Evolutionary conservation across 2,888 invertebrate species (phyloP).

Genomic region (Frankliniella fusca): DNA sequence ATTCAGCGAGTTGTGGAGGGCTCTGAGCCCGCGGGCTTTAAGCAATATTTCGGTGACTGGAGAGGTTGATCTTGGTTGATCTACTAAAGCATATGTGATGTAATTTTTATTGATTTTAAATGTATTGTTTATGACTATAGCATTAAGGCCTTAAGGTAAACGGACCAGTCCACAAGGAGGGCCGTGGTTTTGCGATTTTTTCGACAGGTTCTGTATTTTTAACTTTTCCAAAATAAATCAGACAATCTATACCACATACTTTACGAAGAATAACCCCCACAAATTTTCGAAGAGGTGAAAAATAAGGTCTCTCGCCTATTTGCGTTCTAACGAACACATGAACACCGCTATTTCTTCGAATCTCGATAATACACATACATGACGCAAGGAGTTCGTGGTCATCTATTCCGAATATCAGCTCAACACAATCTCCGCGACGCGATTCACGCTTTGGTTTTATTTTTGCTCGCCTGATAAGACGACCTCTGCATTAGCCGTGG

Average conservation of each 20-base stretch:
- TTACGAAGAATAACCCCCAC: too few relatives aligned
- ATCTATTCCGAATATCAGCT: neutral
- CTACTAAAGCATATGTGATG: neutral
- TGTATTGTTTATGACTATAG: neutral
- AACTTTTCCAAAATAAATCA: neutral
- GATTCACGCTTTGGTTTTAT: constrained; percentile 59
- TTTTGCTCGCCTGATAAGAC: constrained; percentile 44
- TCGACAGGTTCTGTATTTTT: too few relatives aligned
- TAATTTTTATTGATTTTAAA: neutral
- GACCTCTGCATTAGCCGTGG: neutral
- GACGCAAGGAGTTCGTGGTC: neutral
- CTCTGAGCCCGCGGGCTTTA: constrained; percentile 81
- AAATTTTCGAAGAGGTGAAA: too few relatives aligned
- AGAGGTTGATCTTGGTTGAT: constrained; percentile 55
- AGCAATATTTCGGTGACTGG: constrained; percentile 83
- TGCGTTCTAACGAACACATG: too few relatives aligned
- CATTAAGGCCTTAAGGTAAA: too few relatives aligned
- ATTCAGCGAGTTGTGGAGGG: constrained; percentile 72
- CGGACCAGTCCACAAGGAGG: too few relatives aligned
- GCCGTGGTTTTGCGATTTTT: too few relatives aligned
- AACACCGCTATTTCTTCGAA: too few relatives aligned
- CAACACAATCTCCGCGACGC: constrained; percentile 40
- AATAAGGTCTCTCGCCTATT: too few relatives aligned
- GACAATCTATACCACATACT: neutral
- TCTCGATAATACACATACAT: neutral